Percentiles rank a stretch among this genome's conserved stretches.
Evolutionary conservation across 2,888 invertebrate genomes (phyloP).

Genomic region (Lithosia quadra): DNA sequence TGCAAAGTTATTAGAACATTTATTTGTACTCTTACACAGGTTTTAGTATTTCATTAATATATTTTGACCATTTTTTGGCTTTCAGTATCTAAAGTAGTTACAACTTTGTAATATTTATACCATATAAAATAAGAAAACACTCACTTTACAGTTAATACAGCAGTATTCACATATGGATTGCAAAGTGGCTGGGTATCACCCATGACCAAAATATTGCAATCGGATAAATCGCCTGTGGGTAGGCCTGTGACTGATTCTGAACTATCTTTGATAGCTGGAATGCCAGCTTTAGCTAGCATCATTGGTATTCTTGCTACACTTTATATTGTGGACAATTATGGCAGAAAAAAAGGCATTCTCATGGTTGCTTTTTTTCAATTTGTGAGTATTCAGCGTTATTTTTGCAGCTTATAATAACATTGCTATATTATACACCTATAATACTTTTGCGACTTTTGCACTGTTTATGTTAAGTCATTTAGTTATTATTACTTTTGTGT

Average conservation of each 20-base stretch:
- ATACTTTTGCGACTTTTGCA: too few relatives aligned
- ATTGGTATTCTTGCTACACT: slow-evolving; percentile 72
- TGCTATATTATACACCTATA: not conserved
- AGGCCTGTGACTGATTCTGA: slow-evolving; percentile 65
- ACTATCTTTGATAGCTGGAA: slow-evolving; percentile 78
- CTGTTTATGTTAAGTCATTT: not conserved
- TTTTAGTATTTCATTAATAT: not conserved
- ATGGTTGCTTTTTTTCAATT: slow-evolving; percentile 76
- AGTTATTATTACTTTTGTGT: slow-evolving; percentile 3
- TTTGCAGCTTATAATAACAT: not conserved
- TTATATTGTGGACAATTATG: slow-evolving; percentile 70
- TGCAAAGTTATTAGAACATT: not conserved
- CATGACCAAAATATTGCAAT: slow-evolving; percentile 68
- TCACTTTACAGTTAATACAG: slow-evolving; percentile 65
- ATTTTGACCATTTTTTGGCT: not conserved
- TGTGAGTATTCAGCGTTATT: slow-evolving; percentile 60
- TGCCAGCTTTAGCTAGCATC: slow-evolving; percentile 72
- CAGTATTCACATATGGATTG: slow-evolving; percentile 73
- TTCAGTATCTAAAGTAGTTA: too few relatives aligned
- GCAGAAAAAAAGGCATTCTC: slow-evolving; percentile 75
- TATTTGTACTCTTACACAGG: too few relatives aligned
- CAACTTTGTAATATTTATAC: too few relatives aligned
- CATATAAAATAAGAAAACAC: not conserved
- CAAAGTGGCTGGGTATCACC: slow-evolving; percentile 81
- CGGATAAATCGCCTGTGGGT: slow-evolving; percentile 65